Base-by-base conservation (phyloP, 2,888 invertebrate species). In the Camptogramma bilineatum region DNA sequence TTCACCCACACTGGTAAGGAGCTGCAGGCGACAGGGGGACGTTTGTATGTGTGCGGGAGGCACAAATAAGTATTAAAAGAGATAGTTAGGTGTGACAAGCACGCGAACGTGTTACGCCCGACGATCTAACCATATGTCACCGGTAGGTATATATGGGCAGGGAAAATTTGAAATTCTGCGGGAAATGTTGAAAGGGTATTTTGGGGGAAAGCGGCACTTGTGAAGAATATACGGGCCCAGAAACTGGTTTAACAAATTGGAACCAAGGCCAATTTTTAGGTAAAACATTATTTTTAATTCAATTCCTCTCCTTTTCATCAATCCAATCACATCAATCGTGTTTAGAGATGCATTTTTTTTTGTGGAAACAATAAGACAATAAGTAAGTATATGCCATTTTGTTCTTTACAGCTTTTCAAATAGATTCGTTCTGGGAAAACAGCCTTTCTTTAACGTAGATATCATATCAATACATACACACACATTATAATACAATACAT, bases 11-110 rank as follows among this genome's bases (percentile, higher is more conserved):
- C 92, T 85, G 76, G 55, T 70, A 66, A 72, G 65, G 62, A 60
- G 64, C 66, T 73, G 81, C 81, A 82, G 73, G 82, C 75, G 82
- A 86, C 86, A 84, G 84, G 89, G 88, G 88, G 88, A 76, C 69
- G 66, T 68, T 73, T 59, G 75, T 52, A 68, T 85, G 89, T 90
- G 91, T 88, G 93, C 74, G 89, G 79, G 84, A 73, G 83, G 83
- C 79, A 86, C 86, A 88, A 90, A 90, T 90, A 91, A 92, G 91
- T 90, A 90, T 91, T 90, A 91, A 91, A 92, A 91, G 91, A 92
- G 89, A 92, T 91, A 93, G 91, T 93, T 91, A 90, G 86, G 87
- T 86, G 83, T 77, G 85, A 85, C 86, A 84, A 83, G 83, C 80
- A 82, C 79, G 80, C 77, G 80, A 80, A 77, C 77, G 73, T 77